phyloP scores from a whole-genome alignment of 2,797 vertebrate species.

The Graptemys geographica region DNA sequence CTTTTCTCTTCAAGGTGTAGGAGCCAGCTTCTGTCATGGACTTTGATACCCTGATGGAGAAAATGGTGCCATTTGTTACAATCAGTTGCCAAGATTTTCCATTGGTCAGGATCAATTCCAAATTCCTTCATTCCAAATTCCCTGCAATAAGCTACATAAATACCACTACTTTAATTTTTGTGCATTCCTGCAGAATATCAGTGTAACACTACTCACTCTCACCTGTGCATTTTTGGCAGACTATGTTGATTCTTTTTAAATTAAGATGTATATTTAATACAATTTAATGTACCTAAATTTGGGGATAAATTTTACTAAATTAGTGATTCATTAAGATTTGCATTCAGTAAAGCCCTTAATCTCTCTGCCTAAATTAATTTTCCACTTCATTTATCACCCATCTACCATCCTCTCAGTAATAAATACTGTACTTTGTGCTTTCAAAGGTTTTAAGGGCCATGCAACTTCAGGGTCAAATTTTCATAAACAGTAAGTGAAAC shows the following conservation, averaged over 20 bases:
- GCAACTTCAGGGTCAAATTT: not conserved
- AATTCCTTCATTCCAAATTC: too few relatives aligned
- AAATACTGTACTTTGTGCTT: slow-evolving; percentile 4
- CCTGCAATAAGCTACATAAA: not conserved
- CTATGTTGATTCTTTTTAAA: slow-evolving; percentile 45
- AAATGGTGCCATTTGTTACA: too few relatives aligned
- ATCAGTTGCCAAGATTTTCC: too few relatives aligned
- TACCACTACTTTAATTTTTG: not conserved
- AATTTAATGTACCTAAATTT: slow-evolving; percentile 26
- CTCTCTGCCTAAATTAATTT: slow-evolving; percentile 20
- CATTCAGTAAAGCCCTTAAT: slow-evolving; percentile 17
- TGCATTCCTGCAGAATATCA: not conserved
- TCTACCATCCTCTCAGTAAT: slow-evolving; percentile 8
- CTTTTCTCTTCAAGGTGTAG: too few relatives aligned
- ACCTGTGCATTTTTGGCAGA: not conserved
- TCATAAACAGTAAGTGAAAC: not conserved
- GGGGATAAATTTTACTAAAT: slow-evolving; percentile 37
- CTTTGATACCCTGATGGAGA: too few relatives aligned
- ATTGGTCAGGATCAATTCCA: too few relatives aligned
- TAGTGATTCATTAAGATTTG: slow-evolving; percentile 47
- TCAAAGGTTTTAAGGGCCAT: slow-evolving; percentile 2
- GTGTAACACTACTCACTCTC: not conserved
- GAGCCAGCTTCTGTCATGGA: too few relatives aligned
- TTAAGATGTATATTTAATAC: slow-evolving; percentile 15
- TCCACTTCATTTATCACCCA: slow-evolving; percentile 8